Percentiles rank a stretch among this genome's conserved stretches.
phyloP scores from a whole-genome alignment of 2,797 vertebrate genomes.

The Hippoglossus hippoglossus region DNA sequence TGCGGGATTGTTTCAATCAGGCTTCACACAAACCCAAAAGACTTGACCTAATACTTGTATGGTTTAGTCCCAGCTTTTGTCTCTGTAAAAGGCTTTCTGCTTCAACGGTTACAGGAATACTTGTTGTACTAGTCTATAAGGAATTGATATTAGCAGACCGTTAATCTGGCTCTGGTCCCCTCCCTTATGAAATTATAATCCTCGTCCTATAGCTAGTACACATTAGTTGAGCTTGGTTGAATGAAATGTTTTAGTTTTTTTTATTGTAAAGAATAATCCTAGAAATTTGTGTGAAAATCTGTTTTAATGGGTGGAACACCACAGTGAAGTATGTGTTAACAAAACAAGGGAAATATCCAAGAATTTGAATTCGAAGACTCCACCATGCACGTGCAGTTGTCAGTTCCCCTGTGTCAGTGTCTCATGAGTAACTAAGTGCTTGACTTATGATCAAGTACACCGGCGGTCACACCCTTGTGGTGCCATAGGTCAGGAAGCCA shows the following conservation, averaged over 20 bases:
- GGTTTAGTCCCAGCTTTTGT: conserved; percentile 20
- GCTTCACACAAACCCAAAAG: conserved; percentile 27
- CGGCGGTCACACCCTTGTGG: conserved; percentile 39
- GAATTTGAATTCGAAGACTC: not conserved
- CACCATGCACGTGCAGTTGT: conserved; percentile 8
- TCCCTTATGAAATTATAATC: conserved; percentile 5
- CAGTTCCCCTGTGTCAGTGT: conserved; percentile 2
- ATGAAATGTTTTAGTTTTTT: not conserved
- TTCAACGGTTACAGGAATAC: conserved; percentile 7
- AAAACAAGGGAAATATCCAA: not conserved
- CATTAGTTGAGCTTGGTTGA: not conserved
- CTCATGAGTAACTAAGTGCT: conserved; percentile 25
- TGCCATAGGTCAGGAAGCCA: conserved; percentile 62
- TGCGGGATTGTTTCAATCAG: conserved; percentile 11
- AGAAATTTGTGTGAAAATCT: too few relatives aligned
- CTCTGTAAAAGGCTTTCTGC: conserved; percentile 12
- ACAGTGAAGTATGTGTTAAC: not conserved
- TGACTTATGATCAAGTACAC: conserved; percentile 54
- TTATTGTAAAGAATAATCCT: not conserved
- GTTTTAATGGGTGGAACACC: not conserved
- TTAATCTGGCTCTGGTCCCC: not conserved
- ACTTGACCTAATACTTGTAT: conserved; percentile 37
- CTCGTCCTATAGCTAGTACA: not conserved
- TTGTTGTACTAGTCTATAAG: conserved; percentile 6
- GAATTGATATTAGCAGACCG: not conserved